phyloP scores from a whole-genome alignment of 2,797 vertebrate genomes.

The Helostoma temminkii region DNA sequence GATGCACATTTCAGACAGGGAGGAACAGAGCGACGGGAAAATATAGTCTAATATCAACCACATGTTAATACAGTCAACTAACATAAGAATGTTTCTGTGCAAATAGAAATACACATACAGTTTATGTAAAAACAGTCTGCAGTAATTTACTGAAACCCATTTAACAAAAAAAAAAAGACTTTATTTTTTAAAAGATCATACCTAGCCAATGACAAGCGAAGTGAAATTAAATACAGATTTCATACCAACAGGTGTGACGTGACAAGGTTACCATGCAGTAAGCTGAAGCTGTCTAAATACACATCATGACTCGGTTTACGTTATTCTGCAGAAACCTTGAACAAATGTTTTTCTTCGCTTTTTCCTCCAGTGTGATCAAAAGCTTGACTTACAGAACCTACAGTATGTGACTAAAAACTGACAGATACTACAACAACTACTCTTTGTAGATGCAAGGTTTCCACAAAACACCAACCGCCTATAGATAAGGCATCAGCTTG shows the following conservation, averaged over 20 bases:
- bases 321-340: constrained; percentile 32
- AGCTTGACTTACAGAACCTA: background rate
- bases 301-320: background rate
- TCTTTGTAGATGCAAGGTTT: constrained; percentile 37
- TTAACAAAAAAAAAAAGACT: constrained; percentile 63
- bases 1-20: too few relatives aligned
- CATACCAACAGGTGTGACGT: constrained; percentile 14
- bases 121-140: background rate
- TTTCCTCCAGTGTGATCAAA: constrained; percentile 7
- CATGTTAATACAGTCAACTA: background rate
- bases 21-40: too few relatives aligned
- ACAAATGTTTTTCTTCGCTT: background rate
- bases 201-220: constrained; percentile 67
- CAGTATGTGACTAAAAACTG: background rate
- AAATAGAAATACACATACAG: background rate
- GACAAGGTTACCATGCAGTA: constrained; percentile 29
- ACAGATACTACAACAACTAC: background rate
- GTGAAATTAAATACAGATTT: constrained; percentile 78
- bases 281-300: constrained; percentile 24
- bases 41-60: background rate
- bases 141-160: constrained; percentile 14
- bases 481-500: constrained; percentile 50
- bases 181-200: constrained; percentile 77
- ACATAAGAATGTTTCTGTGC: background rate
- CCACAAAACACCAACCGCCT: constrained; percentile 27